Base-by-base conservation (phyloP, 2,888 invertebrate genomes). In the Drosophila kanekoi region DNA sequence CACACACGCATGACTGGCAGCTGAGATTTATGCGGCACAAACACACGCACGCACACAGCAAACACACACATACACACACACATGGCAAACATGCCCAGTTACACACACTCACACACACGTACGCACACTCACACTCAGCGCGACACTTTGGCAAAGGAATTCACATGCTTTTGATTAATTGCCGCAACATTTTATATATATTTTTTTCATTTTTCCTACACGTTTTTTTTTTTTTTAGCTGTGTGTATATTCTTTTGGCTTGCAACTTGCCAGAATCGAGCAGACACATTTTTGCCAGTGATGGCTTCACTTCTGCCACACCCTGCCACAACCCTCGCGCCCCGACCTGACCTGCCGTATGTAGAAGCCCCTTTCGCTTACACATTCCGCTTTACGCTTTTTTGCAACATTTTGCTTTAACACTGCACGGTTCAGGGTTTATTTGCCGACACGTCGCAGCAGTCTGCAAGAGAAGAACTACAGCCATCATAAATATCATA, bases 141-240 rank as follows among this genome's bases (percentile, higher is more conserved):
- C 75, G 72, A 84, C 69, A 76, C 69, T 77, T 77, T 79, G 72
- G 74, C 53, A 77, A 73, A 77, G 80, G 73, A 85, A 89, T 89
- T 82, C 87, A 69, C 69, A 77, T 88, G 78, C 87, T 84, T 88
- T 87, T 88, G 87, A 89, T 87, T 88, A 84, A 89, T 89, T 89
- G 87, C 81, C 78, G 82, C 82, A 73, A 81, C 89, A 89, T 89
- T 89, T 89, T 87, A 74, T 87, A 72, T 28, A 52, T 52, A 28
- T 69, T 63, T 61, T 59, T 57, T 49, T 49, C 18, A 41, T 32
- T 44, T 47, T 37, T 43, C 47, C 37, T 41, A 43, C 16, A n/a
- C n/a, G n/a, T n/a, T n/a, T 4, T 5, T 13, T 16, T 43, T 49
- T 62, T 58, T 43, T 58, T 48, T 5, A 1, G 13, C 23, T 61